phyloP scores from a whole-genome alignment of 2,797 vertebrate genomes.

The Thripadectes ignobilis region DNA sequence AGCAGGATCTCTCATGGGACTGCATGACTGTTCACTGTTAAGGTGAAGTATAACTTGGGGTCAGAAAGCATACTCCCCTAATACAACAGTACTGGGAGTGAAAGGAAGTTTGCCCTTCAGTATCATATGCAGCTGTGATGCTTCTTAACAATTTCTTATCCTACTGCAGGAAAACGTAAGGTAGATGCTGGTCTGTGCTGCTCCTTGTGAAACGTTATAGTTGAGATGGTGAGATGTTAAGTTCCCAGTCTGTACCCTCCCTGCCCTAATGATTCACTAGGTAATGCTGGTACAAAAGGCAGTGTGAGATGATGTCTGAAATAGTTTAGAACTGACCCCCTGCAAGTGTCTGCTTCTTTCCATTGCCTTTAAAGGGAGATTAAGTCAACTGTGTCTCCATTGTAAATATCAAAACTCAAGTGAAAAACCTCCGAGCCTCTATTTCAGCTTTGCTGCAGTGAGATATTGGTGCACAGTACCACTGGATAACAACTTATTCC shows the following conservation, averaged over 20 bases:
- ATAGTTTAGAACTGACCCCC: neutral
- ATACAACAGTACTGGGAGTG: neutral
- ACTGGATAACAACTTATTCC: neutral
- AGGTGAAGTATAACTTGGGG: neutral
- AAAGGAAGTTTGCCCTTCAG: neutral
- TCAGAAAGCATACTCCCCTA: neutral
- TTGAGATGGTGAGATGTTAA: neutral
- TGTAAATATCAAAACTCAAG: neutral
- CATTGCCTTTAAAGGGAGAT: neutral
- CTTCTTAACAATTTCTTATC: neutral
- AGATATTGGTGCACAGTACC: neutral
- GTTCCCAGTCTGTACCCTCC: neutral
- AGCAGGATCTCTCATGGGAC: neutral
- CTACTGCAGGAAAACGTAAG: neutral
- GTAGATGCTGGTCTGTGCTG: neutral
- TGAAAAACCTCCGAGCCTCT: neutral
- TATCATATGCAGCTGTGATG: neutral
- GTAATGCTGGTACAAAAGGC: neutral
- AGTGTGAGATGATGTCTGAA: neutral
- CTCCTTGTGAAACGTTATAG: neutral
- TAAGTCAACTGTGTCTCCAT: neutral
- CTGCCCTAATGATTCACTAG: neutral
- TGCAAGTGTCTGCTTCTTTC: neutral
- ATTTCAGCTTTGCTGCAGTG: neutral
- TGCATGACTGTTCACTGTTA: neutral